Conservation (phyloP, 2,888 invertebrate genomes). For the Dicranocentrus wangi region DNA sequence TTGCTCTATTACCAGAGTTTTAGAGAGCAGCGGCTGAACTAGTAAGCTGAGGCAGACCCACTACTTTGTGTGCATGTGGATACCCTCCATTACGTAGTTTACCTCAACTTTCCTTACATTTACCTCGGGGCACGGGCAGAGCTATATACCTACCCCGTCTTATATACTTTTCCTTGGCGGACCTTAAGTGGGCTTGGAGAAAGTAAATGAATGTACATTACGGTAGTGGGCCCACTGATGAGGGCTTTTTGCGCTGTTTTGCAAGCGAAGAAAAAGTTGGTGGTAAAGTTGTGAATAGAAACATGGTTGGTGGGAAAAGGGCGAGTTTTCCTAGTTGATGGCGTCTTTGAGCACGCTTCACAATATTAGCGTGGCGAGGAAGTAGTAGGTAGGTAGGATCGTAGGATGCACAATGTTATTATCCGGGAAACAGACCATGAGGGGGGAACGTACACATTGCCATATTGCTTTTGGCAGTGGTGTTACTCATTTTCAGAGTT, state of each 20-base stretch:
- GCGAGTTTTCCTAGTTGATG: slow-evolving; percentile 11
- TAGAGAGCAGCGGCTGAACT: background rate
- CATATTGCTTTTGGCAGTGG: slow-evolving; percentile 29
- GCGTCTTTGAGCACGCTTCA: too few relatives aligned
- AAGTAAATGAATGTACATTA: too few relatives aligned
- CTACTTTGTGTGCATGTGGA: too few relatives aligned
- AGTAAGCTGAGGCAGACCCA: background rate
- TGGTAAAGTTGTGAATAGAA: slow-evolving; percentile 21
- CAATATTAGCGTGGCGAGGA: too few relatives aligned
- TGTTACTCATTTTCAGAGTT: slow-evolving; percentile 23
- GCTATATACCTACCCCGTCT: too few relatives aligned
- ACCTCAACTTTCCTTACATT: slow-evolving; percentile 9
- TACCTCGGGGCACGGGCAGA: slow-evolving; percentile 4
- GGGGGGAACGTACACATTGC: background rate
- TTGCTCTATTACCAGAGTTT: slow-evolving; percentile 6
- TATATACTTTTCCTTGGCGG: too few relatives aligned
- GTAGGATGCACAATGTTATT: too few relatives aligned
- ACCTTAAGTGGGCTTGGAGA: too few relatives aligned
- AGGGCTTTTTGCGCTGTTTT: background rate
- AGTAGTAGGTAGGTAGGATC: too few relatives aligned
- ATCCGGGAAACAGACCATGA: too few relatives aligned
- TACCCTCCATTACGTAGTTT: too few relatives aligned
- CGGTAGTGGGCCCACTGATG: too few relatives aligned
- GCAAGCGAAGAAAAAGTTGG: slow-evolving; percentile 13
- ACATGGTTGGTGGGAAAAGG: slow-evolving; percentile 1